Conservation (phyloP, 1,140 invertebrate species). For the Scaptomyza graminum region DNA sequence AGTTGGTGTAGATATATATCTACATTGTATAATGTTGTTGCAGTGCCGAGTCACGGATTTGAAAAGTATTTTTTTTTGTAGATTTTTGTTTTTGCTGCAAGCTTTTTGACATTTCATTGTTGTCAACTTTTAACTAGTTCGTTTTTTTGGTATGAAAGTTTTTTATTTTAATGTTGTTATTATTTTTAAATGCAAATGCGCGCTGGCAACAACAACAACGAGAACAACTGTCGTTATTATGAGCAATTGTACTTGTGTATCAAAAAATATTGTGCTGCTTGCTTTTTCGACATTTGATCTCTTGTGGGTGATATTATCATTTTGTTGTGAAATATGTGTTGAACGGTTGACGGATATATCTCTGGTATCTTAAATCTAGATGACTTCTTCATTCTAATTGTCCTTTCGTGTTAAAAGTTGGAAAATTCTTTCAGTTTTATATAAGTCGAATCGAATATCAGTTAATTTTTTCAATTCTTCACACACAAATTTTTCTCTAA, state of each 20-base stretch:
- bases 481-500: no score
- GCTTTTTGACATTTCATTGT: conserved; percentile 77
- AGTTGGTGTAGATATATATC: conserved; percentile 1
- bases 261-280: conserved; percentile 25
- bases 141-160: conserved; percentile 25
- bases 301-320: background rate
- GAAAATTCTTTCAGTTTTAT: no score
- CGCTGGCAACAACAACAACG: conserved; percentile 38
- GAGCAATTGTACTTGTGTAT: conserved; percentile 36
- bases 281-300: background rate
- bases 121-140: conserved; percentile 82
- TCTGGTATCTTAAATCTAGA: no score
- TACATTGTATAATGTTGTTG: conserved; percentile 5
- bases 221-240: conserved; percentile 1
- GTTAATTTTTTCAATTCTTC: no score
- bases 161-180: conserved; percentile 55
- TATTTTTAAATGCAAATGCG: conserved; percentile 73
- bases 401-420: no score
- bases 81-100: conserved; percentile 20
- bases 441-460: no score
- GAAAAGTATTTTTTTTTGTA: conserved; percentile 46
- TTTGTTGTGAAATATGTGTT: no score
- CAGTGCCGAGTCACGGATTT: conserved; percentile 25
- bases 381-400: no score
- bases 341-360: no score